phyloP scores from a whole-genome alignment of 2,888 invertebrate genomes.

The Xanthia icteritia region DNA sequence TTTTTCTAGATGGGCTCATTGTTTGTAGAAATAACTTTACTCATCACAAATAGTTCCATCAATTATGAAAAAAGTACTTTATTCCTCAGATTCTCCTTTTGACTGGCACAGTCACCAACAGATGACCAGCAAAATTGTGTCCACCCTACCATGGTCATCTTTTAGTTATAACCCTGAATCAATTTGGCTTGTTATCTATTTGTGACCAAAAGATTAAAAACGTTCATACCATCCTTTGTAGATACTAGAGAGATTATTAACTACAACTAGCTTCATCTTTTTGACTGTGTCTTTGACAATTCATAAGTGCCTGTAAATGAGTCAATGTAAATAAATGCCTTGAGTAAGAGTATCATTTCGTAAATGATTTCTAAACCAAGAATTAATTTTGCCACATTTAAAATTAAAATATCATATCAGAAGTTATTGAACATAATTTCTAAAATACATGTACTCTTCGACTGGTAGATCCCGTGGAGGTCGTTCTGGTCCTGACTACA shows the following conservation, averaged over 20 bases:
- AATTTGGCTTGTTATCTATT: background rate
- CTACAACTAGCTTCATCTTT: background rate
- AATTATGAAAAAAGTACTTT: background rate
- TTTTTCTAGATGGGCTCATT: background rate
- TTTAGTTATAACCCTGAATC: background rate
- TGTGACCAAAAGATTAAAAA: background rate
- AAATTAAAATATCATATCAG: background rate
- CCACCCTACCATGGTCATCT: background rate
- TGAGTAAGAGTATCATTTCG: background rate
- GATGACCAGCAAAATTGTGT: background rate
- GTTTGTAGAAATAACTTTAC: background rate
- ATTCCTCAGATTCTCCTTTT: background rate
- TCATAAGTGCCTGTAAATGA: background rate
- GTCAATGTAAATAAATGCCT: background rate
- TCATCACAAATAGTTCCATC: background rate
- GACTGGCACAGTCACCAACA: background rate
- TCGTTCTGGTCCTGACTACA: constrained; percentile 94
- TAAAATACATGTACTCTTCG: background rate
- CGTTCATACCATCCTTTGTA: background rate
- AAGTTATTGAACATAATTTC: background rate
- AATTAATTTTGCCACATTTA: background rate
- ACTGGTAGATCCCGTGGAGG: constrained; percentile 89
- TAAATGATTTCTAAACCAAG: background rate
- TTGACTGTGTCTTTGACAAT: background rate
- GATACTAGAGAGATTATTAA: background rate